These are phyloP conservation scores for Stegastes partitus DNA, from an alignment of 2,113 vertebrate species.

Conservation along the genomic window DNA sequence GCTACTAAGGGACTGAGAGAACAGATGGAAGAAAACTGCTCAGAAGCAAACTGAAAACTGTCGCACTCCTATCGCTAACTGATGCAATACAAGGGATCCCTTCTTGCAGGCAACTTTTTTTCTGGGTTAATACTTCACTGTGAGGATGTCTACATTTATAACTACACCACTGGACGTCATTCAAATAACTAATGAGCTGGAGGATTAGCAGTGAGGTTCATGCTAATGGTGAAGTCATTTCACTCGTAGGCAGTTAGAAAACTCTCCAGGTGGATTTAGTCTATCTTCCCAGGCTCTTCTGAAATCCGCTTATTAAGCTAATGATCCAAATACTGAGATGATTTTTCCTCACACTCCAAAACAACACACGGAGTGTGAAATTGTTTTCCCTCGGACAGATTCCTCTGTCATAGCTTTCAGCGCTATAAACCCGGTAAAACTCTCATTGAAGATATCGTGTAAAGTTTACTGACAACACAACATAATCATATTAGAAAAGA, in stretches of 20 bases:
- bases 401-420: background rate
- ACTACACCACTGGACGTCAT: conserved; percentile 44
- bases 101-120: conserved; percentile 10
- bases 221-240: conserved; percentile 55
- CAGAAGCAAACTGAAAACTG: background rate
- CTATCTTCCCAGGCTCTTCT: conserved; percentile 52
- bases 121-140: conserved; percentile 43
- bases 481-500: background rate
- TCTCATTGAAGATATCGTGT: background rate
- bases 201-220: conserved; percentile 64
- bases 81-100: background rate
- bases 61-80: conserved; percentile 7
- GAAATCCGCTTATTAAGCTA: conserved; percentile 63
- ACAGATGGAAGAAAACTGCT: background rate
- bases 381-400: conserved; percentile 9
- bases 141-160: conserved; percentile 42
- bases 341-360: conserved; percentile 47
- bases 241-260: conserved; percentile 40
- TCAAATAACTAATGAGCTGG: conserved; percentile 61
- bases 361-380: background rate
- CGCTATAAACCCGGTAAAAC: background rate
- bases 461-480: background rate
- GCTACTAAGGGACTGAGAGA: background rate
- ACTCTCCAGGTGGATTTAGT: conserved; percentile 64
- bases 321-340: conserved; percentile 52